Base-by-base conservation (phyloP, 2,797 vertebrate species). In the Clarias fuscus region DNA sequence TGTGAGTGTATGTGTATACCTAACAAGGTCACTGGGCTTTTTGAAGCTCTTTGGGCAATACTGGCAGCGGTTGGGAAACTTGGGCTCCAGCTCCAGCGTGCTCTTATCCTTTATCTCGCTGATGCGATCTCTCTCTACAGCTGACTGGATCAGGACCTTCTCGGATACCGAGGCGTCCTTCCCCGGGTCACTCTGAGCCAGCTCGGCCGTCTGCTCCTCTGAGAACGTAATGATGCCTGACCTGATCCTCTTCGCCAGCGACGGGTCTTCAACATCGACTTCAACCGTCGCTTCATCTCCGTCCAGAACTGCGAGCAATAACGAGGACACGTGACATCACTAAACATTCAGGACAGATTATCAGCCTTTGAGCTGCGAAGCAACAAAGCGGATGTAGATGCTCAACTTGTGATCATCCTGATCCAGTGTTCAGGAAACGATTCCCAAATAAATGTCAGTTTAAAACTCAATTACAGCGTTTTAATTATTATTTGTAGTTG, bases 21-120 rank as follows among this genome's bases (percentile, higher is more conserved):
- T 98, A 91, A 99, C 96, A 1, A 99, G 94, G 92, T 99, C 98
- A 6, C 98, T 99, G 91, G 98, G 98, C 89, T 99, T 99, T 94
- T 98, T 98, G 93, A 99, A 99, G 92, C 98, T 99, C 94, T 99
- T 99, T n/a, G 98, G 97, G 84, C 98, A 99, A 79, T 92, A 99
- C 88, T 86, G 95, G 90, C 98, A 99, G 89, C 97, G 97, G 94
- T 99, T 99, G 87, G 98, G 95, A 3, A 97, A 98, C 93, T 98
- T 98, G 27, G 98, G 98, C 81, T 99, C 98, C 0, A 96, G 96
- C 92, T 99, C 97, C 81, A 98, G 93, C 0, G 97, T 96, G 0
- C 95, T 96, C 86, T 97, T 97, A 91, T 99, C 98, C 88, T 97
- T 98, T 86, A 99, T 96, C 94, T 99, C 98, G 22, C 98, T 99